Evolutionary conservation across 2,113 vertebrate genomes (phyloP), one percentile per base, ranked within the genome.

Genomic region (Salvelinus sp.): DNA sequence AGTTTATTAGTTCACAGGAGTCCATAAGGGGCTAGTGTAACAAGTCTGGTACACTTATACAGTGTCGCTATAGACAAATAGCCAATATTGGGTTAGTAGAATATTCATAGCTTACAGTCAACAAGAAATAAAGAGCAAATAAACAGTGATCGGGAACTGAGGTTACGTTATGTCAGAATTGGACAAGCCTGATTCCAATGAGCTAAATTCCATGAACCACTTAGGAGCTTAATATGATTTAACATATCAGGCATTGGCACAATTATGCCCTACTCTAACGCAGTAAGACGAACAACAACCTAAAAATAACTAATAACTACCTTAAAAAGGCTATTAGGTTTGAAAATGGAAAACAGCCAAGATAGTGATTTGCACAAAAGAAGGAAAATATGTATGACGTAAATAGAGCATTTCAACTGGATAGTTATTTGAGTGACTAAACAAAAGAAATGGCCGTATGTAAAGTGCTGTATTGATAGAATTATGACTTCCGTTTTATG

Each of bases 161-260:
- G 85, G 69, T 71, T 76, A 74, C 38, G 69, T 79, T 85, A 28
- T 83, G 67, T 47, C 1, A 58, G 9, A 64, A 66, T 25, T 54
- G 74, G 68, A 28, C 28, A 76, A 60, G 67, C 74, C 80, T 88
- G 86, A 87, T 71, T 87, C 82, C 81, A 91, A 86, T 88, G 74
- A 88, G 76, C 50, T 67, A 79, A 91, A 90, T 84, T 77, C 69
- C 79, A 77, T 89, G 28, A 84, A 73, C 83, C 73, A 79, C 83
- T 86, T 68, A 79, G 60, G 72, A 81, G 73, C 66, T 75, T 83
- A 83, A 88, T 81, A 0, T 74, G 57, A 86, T 90, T 89, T 82
- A 78, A 18, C 44, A n/a, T 25, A 73, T 25, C 74, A 28, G 16
- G 27, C 16, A 68, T 20, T 30, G 71, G 68, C 71, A 76, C 74